Percentiles rank a stretch among this genome's conserved stretches.
These are phyloP conservation scores for Temnothorax curvispinosus DNA, from an alignment of 1,140 invertebrate genomes.

Conservation along the genomic window DNA sequence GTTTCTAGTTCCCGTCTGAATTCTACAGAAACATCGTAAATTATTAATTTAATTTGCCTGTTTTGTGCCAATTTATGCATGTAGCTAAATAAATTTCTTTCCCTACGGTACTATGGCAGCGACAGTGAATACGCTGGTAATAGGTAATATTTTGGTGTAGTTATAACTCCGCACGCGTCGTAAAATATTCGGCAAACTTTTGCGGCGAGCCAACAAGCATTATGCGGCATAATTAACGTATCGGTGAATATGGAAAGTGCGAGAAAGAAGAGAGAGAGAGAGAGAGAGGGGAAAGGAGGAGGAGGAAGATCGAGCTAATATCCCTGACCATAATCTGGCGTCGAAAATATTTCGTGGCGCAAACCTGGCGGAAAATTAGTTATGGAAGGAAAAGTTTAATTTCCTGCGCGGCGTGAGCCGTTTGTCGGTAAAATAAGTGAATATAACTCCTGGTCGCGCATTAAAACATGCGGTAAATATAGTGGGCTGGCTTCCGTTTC, in stretches of 20 bases:
- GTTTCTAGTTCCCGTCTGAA: constrained; percentile 13
- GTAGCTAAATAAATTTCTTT: constrained; percentile 26
- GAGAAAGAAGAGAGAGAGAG: background rate
- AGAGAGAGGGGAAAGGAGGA: background rate
- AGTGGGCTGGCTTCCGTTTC: background rate
- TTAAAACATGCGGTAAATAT: constrained; percentile 51
- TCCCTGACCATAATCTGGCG: constrained; percentile 18
- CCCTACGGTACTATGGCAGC: background rate
- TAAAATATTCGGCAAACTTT: constrained; percentile 39
- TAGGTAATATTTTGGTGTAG: constrained; percentile 21
- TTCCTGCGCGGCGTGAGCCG: constrained; percentile 30
- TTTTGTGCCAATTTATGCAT: constrained; percentile 8
- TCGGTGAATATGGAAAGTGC: background rate
- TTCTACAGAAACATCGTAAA: background rate
- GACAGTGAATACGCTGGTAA: background rate
- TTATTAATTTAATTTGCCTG: constrained; percentile 26
- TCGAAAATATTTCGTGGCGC: constrained; percentile 38
- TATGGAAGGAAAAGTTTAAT: constrained; percentile 54
- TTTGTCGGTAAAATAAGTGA: constrained; percentile 47
- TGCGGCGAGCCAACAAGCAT: background rate
- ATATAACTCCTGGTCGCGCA: constrained; percentile 26
- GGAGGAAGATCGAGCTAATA: background rate
- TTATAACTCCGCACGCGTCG: constrained; percentile 14
- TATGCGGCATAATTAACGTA: constrained; percentile 54
- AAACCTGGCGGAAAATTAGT: constrained; percentile 54